These are phyloP conservation scores for Bombus waltoni DNA, from an alignment of 1,140 invertebrate genomes.

Conservation along the genomic window DNA sequence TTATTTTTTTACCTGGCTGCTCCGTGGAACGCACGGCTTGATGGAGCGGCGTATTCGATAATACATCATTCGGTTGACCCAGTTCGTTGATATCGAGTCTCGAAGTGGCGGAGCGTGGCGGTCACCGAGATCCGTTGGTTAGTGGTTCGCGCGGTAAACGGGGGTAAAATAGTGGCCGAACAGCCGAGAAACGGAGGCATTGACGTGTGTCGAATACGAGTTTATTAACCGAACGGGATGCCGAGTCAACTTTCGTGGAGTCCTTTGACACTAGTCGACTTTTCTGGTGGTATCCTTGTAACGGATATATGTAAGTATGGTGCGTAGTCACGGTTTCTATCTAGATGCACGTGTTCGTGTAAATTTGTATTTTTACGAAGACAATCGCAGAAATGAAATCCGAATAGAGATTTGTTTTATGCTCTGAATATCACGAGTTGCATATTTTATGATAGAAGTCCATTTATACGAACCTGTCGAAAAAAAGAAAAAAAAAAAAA, in stretches of 20 bases:
- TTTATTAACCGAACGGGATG: conserved; percentile 11
- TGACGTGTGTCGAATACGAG: not conserved
- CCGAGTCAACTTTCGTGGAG: not conserved
- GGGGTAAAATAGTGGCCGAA: conserved; percentile 40
- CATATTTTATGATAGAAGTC: too few species aligned
- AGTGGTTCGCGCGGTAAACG: conserved; percentile 37
- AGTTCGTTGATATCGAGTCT: conserved; percentile 47
- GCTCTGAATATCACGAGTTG: too few species aligned
- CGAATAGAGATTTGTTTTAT: too few species aligned
- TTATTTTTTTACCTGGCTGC: not conserved
- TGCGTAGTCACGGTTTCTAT: not conserved
- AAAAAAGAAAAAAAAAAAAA: too few species aligned
- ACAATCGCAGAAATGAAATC: not conserved
- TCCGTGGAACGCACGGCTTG: not conserved
- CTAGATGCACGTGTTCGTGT: not conserved
- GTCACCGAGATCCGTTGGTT: conserved; percentile 29
- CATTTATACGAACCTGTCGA: too few species aligned
- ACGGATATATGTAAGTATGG: not conserved
- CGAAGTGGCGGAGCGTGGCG: conserved; percentile 51
- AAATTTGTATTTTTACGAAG: not conserved
- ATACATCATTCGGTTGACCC: conserved; percentile 56
- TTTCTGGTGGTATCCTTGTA: not conserved
- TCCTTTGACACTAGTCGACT: not conserved
- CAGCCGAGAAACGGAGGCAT: not conserved
- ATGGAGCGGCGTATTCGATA: conserved; percentile 46